phyloP scores from a whole-genome alignment of 2,113 vertebrate genomes.

The Chloroceryle aenea region DNA sequence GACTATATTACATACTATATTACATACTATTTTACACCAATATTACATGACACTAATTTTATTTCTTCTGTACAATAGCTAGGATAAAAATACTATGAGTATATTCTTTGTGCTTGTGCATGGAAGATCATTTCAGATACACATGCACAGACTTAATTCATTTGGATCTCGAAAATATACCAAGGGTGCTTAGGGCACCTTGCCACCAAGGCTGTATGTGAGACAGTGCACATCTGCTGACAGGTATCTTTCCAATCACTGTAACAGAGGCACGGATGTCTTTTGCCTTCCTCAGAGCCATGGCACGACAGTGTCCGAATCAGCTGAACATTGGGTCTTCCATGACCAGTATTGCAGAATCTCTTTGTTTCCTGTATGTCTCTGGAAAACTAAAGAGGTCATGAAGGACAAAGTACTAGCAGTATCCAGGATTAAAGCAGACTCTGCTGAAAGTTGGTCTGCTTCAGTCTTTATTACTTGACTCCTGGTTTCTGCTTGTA shows the following conservation, averaged over 20 bases:
- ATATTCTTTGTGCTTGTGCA: not conserved
- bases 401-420: not conserved
- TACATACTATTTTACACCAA: not conserved
- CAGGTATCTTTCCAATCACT: not conserved
- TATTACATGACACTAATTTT: not conserved
- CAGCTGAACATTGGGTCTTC: not conserved
- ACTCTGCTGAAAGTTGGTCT: not conserved
- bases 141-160: not conserved
- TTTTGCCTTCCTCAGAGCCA: not conserved
- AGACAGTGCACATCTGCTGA: not conserved
- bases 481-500: not conserved
- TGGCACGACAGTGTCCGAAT: not conserved
- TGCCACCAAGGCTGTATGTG: rapidly evolving
- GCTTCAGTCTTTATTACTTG: not conserved
- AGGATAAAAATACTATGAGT: not conserved
- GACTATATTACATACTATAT: too few relatives aligned
- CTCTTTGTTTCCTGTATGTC: not conserved
- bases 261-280: not conserved
- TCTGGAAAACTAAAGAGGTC: not conserved
- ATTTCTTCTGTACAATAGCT: not conserved
- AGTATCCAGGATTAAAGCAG: not conserved
- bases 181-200: not conserved
- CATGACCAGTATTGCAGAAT: not conserved
- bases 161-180: not conserved
- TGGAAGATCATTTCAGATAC: not conserved